Evolutionary conservation across 2,888 invertebrate species (phyloP).

Genomic region (Drosophila koepferae): DNA sequence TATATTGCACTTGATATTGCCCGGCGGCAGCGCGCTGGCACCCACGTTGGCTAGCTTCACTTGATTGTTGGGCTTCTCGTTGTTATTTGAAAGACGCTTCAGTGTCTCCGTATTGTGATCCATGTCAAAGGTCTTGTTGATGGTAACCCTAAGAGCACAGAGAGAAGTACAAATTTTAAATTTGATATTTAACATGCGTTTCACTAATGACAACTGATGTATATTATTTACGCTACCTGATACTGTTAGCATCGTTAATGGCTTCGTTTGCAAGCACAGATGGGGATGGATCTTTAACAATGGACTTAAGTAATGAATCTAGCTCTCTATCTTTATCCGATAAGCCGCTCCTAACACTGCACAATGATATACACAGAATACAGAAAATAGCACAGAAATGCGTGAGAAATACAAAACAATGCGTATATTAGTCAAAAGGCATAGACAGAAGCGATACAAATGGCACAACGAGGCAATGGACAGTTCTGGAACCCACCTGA

Average conservation of each 20-base stretch:
- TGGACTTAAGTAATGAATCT: constrained; percentile 91
- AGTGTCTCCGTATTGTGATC: constrained; percentile 89
- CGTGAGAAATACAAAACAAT: constrained; percentile 67
- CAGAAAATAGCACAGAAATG: constrained; percentile 49
- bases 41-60: constrained; percentile 88
- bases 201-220: neutral
- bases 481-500: constrained; percentile 77
- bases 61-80: constrained; percentile 90
- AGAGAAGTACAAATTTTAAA: neutral
- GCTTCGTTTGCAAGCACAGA: constrained; percentile 87
- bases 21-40: constrained; percentile 91
- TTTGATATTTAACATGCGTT: neutral
- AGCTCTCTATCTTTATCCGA: constrained; percentile 88
- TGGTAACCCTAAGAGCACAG: constrained; percentile 82
- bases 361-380: constrained; percentile 62
- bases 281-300: constrained; percentile 89
- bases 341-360: constrained; percentile 85
- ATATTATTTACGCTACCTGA: constrained; percentile 84
- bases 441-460: constrained; percentile 43
- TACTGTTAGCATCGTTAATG: constrained; percentile 87
- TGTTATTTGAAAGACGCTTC: constrained; percentile 88
- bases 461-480: constrained; percentile 25
- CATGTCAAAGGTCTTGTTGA: constrained; percentile 85
- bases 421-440: constrained; percentile 64
- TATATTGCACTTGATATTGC: constrained; percentile 97